Evolutionary conservation across 2,888 invertebrate species (phyloP).

Genomic region (Carpatolechia fugitivella): DNA sequence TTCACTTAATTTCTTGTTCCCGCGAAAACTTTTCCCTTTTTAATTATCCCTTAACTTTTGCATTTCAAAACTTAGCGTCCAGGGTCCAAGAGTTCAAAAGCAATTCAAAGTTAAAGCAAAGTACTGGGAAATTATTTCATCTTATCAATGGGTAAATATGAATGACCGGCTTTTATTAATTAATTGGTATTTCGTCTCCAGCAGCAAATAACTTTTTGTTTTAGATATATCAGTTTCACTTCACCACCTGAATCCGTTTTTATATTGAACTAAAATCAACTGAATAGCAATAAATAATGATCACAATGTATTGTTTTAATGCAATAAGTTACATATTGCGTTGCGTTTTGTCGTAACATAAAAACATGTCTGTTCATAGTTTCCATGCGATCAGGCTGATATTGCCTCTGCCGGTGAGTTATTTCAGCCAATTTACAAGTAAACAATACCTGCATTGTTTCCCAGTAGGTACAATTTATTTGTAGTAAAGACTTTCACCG

Average conservation of each 20-base stretch:
- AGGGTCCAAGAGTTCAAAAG: background rate
- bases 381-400: conserved; percentile 3
- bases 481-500: conserved; percentile 55
- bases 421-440: conserved; percentile 60
- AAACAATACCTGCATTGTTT: conserved; percentile 75
- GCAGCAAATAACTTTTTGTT: no score
- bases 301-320: no score
- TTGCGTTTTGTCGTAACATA: background rate
- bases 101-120: background rate
- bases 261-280: no score
- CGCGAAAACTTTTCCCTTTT: background rate
- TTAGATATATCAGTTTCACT: no score
- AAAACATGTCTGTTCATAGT: background rate
- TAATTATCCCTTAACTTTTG: conserved; percentile 4
- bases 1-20: background rate
- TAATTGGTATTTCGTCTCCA: no score
- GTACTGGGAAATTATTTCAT: background rate
- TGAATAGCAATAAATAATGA: no score
- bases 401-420: conserved; percentile 40
- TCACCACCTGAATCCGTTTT: no score
- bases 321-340: background rate
- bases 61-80: background rate
- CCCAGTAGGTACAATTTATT: conserved; percentile 55
- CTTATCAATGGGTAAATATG: background rate
- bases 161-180: no score